Percentiles rank a stretch among this genome's conserved stretches.
Evolutionary conservation across 2,797 vertebrate genomes (phyloP).

Genomic region (Taenioides sp.): DNA sequence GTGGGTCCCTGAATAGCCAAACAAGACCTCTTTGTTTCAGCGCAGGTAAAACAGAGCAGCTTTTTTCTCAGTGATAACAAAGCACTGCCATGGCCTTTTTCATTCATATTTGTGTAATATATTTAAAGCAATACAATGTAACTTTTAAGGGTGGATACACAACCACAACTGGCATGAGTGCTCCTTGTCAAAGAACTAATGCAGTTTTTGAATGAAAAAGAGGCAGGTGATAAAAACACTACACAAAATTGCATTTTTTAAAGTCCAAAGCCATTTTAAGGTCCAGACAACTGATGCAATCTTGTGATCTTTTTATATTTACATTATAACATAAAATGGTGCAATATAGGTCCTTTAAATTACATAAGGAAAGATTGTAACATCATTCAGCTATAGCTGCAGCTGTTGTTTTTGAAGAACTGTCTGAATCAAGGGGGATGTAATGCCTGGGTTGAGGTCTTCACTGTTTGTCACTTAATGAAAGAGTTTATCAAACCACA

Average conservation of each 20-base stretch:
- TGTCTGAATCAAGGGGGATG: too few species aligned
- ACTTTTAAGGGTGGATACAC: background rate
- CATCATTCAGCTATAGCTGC: too few species aligned
- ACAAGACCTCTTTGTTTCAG: constrained; percentile 35
- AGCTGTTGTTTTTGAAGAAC: too few species aligned
- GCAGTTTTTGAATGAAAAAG: background rate
- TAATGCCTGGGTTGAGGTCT: too few species aligned
- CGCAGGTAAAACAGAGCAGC: constrained; percentile 30
- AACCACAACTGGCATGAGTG: too few species aligned
- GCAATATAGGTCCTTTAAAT: too few species aligned
- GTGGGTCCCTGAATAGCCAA: constrained; percentile 28
- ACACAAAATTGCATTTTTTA: background rate
- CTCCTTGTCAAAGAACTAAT: background rate
- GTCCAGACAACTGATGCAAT: too few species aligned
- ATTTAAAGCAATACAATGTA: constrained; percentile 10
- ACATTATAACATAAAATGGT: too few species aligned
- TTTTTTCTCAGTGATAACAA: constrained; percentile 19
- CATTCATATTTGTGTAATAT: constrained; percentile 13
- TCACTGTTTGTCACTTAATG: too few species aligned
- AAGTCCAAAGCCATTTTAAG: background rate
- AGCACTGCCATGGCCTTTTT: constrained; percentile 30
- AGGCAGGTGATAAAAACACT: background rate
- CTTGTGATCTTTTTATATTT: too few species aligned
- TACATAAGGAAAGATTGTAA: too few species aligned
- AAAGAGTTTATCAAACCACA: too few species aligned